Base-by-base conservation (phyloP, 2,113 vertebrate species). In the Crotophaga sulcirostris region DNA sequence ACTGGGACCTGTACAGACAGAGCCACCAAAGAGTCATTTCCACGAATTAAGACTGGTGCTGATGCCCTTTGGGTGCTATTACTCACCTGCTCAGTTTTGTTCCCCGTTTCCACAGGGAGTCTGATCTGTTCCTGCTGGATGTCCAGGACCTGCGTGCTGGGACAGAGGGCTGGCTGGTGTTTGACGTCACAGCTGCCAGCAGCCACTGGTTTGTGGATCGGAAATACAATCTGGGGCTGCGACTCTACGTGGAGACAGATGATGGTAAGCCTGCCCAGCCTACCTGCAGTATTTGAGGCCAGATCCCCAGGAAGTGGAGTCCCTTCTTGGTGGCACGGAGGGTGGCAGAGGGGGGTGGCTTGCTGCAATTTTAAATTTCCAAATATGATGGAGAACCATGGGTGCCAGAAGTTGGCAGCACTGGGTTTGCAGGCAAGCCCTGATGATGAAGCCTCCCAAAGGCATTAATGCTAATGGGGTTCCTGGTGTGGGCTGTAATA, bases 161-260 rank as follows among this genome's bases (percentile, higher is more conserved):
- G 2, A 97, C 98, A 13, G 99, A 99, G 97, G 99, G 99, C 76
- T 99, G 99, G 99, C 94, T 99, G 97, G 99, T 98, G 76, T 99
- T 99, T 25, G 99, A 99, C 4, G 98, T 99, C 95, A 99, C 99
- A 5, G 98, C 99, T 0, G 99, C 99, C 95, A 98, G 99, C 94
- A 99, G 97, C 97, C 98, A 98, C 97, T 99, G 99, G 99, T 95
- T 99, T 9, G 93, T 98, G 80, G 98, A 98, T 62, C 98, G 97
- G 8, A 98, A 98, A 92, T 97, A 98, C 97, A 98, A 98, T 97
- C 97, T 99, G 97, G 99, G 98, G 80, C 98, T 99, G 72, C 98
- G 99, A 9, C 98, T 99, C 40, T 99, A 98, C 2, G 99, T 99
- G 95, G 99, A 99, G 97, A 99, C 98, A 0, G 98, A 99, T 4